phyloP scores from a whole-genome alignment of 2,797 vertebrate species.

The Sebastes taczanowskii region DNA sequence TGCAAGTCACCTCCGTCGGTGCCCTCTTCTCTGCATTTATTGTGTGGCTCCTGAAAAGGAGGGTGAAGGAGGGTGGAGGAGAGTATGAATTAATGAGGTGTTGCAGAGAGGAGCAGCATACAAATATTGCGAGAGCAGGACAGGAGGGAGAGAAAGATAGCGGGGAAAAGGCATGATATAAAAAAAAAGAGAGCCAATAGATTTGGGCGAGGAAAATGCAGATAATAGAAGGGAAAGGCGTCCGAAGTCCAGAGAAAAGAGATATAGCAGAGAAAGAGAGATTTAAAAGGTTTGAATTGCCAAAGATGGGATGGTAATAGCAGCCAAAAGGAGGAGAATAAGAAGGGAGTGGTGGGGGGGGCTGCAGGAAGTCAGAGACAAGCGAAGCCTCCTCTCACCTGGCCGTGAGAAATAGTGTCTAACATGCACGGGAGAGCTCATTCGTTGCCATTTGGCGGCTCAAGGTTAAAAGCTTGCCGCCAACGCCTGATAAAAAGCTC shows the following conservation, averaged over 20 bases:
- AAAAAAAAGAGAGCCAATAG: slow-evolving; percentile 54
- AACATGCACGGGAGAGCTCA: slow-evolving; percentile 71
- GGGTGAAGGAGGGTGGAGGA: slow-evolving; percentile 77
- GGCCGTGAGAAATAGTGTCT: slow-evolving; percentile 66
- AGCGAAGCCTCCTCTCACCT: slow-evolving; percentile 67
- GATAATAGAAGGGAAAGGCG: slow-evolving; percentile 62
- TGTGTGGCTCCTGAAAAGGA: slow-evolving; percentile 75
- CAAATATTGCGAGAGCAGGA: slow-evolving; percentile 78
- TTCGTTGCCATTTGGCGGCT: slow-evolving; percentile 81
- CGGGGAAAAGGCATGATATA: slow-evolving; percentile 36
- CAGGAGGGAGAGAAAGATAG: slow-evolving; percentile 69
- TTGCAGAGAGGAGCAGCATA: slow-evolving; percentile 80
- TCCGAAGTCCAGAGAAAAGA: slow-evolving; percentile 47
- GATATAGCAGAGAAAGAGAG: slow-evolving; percentile 55
- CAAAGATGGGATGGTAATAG: slow-evolving; percentile 43
- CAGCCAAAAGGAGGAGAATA: slow-evolving; percentile 47
- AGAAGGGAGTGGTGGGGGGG: neutral
- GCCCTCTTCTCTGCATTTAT: slow-evolving; percentile 76
- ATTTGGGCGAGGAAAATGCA: slow-evolving; percentile 49
- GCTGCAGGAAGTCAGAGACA: slow-evolving; percentile 46
- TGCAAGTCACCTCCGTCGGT: slow-evolving; percentile 69
- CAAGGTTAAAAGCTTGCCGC: slow-evolving; percentile 86
- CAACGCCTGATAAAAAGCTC: slow-evolving; percentile 80
- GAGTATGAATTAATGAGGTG: slow-evolving; percentile 83
- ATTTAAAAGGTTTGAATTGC: slow-evolving; percentile 60